Evolutionary conservation across 2,888 invertebrate species (phyloP).

Genomic region (Campopleginae sp.): DNA sequence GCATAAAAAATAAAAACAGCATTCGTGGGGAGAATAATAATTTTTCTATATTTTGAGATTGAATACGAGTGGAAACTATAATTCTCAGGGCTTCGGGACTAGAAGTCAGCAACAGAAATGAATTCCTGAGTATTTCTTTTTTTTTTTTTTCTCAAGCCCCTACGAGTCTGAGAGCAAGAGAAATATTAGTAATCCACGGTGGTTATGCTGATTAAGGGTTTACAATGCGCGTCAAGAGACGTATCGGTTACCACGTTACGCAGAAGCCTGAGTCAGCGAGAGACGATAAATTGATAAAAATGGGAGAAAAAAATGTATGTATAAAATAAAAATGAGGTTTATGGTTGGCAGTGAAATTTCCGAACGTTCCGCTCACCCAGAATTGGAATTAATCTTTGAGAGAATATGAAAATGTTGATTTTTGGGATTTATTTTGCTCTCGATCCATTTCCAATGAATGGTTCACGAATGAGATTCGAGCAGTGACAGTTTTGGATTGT

Average conservation of each 20-base stretch:
- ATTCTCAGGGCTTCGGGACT: not conserved
- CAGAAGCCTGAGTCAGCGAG: constrained; percentile 80
- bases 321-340: not conserved
- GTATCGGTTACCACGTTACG: constrained; percentile 77
- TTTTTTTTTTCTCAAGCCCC: constrained; percentile 5
- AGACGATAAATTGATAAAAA: constrained; percentile 63
- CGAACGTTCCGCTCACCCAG: not conserved
- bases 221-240: constrained; percentile 37
- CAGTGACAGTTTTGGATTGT: not conserved
- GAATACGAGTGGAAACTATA: not conserved
- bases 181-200: constrained; percentile 51
- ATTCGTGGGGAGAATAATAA: not conserved
- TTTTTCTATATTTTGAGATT: not conserved
- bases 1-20: no score
- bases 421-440: not conserved
- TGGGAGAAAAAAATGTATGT: not conserved
- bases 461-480: not conserved
- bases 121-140: constrained; percentile 1
- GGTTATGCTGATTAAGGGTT: constrained; percentile 62
- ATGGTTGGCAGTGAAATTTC: not conserved
- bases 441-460: not conserved
- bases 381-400: no score
- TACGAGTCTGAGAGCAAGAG: constrained; percentile 17
- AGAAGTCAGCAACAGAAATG: not conserved
- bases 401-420: not conserved